These are phyloP conservation scores for Pyxicephalus adspersus DNA, from an alignment of 2,113 vertebrate species.

Conservation along the genomic window DNA sequence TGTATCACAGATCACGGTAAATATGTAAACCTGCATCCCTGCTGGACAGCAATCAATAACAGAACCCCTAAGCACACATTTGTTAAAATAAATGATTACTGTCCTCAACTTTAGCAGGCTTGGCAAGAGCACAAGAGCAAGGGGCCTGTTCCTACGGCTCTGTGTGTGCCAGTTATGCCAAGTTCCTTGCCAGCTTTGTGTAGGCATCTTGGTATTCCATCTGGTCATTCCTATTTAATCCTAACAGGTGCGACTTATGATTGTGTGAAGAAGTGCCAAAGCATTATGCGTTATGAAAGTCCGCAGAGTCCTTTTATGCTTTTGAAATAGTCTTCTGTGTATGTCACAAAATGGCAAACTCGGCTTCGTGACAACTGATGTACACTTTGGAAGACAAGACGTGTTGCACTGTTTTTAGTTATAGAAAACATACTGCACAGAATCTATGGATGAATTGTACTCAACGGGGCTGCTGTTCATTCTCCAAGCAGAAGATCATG, in stretches of 20 bases:
- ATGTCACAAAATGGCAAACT: constrained; percentile 16
- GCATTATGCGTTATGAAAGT: constrained; percentile 42
- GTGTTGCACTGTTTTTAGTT: not conserved
- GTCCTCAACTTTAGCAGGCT: constrained; percentile 29
- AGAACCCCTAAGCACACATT: constrained; percentile 26
- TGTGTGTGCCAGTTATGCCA: constrained; percentile 49
- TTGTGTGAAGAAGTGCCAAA: constrained; percentile 50
- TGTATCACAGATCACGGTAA: not conserved
- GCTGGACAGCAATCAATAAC: constrained; percentile 10
- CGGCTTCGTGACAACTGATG: not conserved
- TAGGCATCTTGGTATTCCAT: constrained; percentile 56
- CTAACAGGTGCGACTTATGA: constrained; percentile 51
- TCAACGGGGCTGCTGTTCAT: not conserved
- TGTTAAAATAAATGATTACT: constrained; percentile 44
- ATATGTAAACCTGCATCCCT: not conserved
- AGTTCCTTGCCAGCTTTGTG: constrained; percentile 44
- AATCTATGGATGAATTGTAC: not conserved
- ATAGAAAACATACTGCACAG: not conserved
- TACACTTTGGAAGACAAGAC: not conserved
- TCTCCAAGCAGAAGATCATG: not conserved
- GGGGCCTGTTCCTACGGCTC: constrained; percentile 18
- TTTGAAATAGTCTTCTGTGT: not conserved
- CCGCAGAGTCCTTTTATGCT: constrained; percentile 23
- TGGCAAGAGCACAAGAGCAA: constrained; percentile 17
- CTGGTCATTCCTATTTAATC: constrained; percentile 56